Percentiles rank a stretch among this genome's conserved stretches.
Conservation (phyloP, 2,888 invertebrate species). For the Leucophenga montana region DNA sequence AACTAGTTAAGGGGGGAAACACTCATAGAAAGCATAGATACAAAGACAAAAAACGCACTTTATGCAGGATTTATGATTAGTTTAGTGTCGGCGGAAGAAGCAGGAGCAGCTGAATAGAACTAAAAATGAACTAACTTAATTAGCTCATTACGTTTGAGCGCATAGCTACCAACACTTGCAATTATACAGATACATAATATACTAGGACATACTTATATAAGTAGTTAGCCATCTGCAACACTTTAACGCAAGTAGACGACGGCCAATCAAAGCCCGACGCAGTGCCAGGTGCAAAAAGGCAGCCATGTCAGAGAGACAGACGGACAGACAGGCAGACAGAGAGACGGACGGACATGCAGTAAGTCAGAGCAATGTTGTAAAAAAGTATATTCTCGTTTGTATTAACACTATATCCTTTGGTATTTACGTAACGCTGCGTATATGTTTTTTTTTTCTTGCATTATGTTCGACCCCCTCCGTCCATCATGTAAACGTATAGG, state of each 20-base stretch:
- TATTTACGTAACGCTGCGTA: too few relatives aligned
- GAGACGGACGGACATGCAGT: background rate
- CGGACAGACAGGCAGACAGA: too few relatives aligned
- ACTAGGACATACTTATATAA: background rate
- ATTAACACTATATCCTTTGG: too few relatives aligned
- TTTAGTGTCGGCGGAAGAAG: slow-evolving; percentile 44
- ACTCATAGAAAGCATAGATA: slow-evolving; percentile 16
- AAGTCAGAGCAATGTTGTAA: background rate
- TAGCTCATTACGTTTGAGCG: slow-evolving; percentile 67
- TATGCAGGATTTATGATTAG: slow-evolving; percentile 62
- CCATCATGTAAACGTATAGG: too few relatives aligned
- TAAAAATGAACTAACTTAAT: slow-evolving; percentile 69
- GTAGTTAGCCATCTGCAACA: slow-evolving; percentile 10
- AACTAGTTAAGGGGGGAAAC: background rate
- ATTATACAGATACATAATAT: background rate
- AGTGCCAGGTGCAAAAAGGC: too few relatives aligned
- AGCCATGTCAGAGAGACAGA: too few relatives aligned
- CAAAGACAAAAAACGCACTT: slow-evolving; percentile 11
- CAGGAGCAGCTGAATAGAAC: slow-evolving; percentile 46
- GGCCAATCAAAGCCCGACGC: slow-evolving; percentile 1
- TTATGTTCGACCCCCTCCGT: too few relatives aligned
- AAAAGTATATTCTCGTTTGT: too few relatives aligned
- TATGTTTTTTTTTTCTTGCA: too few relatives aligned
- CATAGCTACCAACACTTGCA: slow-evolving; percentile 56
- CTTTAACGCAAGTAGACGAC: slow-evolving; percentile 5